phyloP scores from a whole-genome alignment of 1,140 invertebrate genomes.

The Platyura marginata region DNA sequence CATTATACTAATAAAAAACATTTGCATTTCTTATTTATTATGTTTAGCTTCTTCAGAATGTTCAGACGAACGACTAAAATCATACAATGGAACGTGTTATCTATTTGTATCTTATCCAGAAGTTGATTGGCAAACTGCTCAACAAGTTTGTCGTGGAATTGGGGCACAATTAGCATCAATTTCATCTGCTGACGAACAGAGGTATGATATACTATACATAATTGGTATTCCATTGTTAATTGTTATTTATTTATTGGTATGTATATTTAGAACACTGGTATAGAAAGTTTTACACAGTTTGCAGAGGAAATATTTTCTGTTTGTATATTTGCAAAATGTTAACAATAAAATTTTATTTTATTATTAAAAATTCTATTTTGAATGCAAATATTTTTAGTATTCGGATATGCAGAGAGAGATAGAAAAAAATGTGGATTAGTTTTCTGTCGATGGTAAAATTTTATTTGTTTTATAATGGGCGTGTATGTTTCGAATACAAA shows the following conservation, averaged over 20 bases:
- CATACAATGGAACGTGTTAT: constrained; percentile 48
- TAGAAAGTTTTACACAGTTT: neutral
- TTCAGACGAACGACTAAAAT: constrained; percentile 38
- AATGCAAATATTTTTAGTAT: too few species aligned
- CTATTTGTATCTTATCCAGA: constrained; percentile 50
- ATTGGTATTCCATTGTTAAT: too few species aligned
- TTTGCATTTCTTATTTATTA: neutral
- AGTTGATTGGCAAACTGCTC: constrained; percentile 51
- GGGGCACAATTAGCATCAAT: constrained; percentile 38
- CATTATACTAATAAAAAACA: neutral
- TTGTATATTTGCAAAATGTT: too few species aligned
- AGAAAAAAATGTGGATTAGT: too few species aligned
- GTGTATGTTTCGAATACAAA: too few species aligned
- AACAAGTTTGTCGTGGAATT: constrained; percentile 47
- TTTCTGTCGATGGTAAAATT: too few species aligned
- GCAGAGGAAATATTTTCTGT: neutral
- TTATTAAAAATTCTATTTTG: too few species aligned
- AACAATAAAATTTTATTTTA: too few species aligned
- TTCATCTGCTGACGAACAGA: constrained; percentile 38
- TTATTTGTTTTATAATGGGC: too few species aligned
- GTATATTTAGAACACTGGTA: too few species aligned
- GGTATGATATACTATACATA: constrained; percentile 4
- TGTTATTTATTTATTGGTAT: too few species aligned
- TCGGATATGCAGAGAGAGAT: too few species aligned
- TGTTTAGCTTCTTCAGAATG: constrained; percentile 32